phyloP scores from a whole-genome alignment of 1,140 invertebrate genomes.

The Caerostris darwini region DNA sequence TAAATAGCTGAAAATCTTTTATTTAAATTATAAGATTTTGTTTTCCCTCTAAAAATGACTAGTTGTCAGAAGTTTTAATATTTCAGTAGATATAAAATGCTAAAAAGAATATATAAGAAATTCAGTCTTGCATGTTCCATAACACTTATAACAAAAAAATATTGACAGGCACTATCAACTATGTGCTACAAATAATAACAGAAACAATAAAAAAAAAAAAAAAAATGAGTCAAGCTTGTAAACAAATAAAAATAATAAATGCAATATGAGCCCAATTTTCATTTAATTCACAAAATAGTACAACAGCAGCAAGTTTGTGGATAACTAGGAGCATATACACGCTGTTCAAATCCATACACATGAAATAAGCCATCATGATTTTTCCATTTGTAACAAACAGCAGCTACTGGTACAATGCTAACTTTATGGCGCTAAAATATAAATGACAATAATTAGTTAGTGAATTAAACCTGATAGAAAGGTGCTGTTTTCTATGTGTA shows the following conservation, averaged over 20 bases:
- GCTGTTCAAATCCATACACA: conserved; percentile 84
- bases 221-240: background rate
- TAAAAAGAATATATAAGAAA: too few relatives aligned
- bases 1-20: too few relatives aligned
- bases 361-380: conserved; percentile 82
- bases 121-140: too few relatives aligned
- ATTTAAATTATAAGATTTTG: too few relatives aligned
- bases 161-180: too few relatives aligned
- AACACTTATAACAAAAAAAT: too few relatives aligned
- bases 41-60: too few relatives aligned
- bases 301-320: conserved; percentile 84
- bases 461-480: background rate
- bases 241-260: background rate
- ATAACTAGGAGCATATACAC: conserved; percentile 84
- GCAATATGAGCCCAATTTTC: background rate
- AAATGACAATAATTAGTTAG: background rate
- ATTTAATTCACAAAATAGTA: conserved; percentile 21
- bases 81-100: too few relatives aligned
- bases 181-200: background rate
- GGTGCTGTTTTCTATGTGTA: background rate
- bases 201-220: background rate
- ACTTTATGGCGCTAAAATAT: conserved; percentile 74
- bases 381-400: conserved; percentile 83
- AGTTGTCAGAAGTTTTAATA: too few relatives aligned
- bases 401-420: conserved; percentile 79